Base-by-base conservation (phyloP, 2,797 vertebrate genomes). In the Eremophila alpestris region DNA sequence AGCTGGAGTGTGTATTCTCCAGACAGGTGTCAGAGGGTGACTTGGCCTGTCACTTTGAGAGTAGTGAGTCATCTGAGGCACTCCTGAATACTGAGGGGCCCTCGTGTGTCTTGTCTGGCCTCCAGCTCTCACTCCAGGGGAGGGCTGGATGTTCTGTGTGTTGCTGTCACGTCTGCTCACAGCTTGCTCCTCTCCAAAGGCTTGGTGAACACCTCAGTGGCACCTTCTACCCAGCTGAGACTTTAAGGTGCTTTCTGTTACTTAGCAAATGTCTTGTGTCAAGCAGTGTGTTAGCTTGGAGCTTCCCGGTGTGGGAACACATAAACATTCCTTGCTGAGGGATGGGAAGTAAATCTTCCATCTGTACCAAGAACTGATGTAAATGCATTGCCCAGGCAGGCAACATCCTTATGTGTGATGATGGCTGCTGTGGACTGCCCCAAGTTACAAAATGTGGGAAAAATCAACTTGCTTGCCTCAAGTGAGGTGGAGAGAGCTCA, bases 51-150 rank as follows among this genome's bases (percentile, higher is more conserved):
- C 20, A 3, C 17, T 32, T 21, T 8, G 46, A 27, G 51, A 71
- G 59, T 0, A 45, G 18, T 19, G 83, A 51, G 16, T 55, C 26
- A 8, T 34, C 52, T 63, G 56, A 55, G 30, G 24, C 21, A 8
- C 40, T 73, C 23, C 38, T 56, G 71, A 67, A 5, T 17, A 5
- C 18, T 30, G 40, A 54, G 27, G 13, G 74, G 54, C 26, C 16
- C 23, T 65, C 0, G 0, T 6, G 2, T 55, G 7, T 27, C 56
- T 55, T 43, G 2, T 34, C 21, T 75, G 70, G 21, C 58, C 34
- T 93, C 26, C 32, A 36, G 58, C 58, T 87, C 46, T 51, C 38
- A 4, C 51, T 87, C 18, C 18, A 8, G 48, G 76, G 84, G 45
- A 36, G 32, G 23, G 2, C 0, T 29, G 26, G 8, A 1, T 69